Evolutionary conservation across 2,113 vertebrate species (phyloP).

Genomic region (Nothocercus julius): DNA sequence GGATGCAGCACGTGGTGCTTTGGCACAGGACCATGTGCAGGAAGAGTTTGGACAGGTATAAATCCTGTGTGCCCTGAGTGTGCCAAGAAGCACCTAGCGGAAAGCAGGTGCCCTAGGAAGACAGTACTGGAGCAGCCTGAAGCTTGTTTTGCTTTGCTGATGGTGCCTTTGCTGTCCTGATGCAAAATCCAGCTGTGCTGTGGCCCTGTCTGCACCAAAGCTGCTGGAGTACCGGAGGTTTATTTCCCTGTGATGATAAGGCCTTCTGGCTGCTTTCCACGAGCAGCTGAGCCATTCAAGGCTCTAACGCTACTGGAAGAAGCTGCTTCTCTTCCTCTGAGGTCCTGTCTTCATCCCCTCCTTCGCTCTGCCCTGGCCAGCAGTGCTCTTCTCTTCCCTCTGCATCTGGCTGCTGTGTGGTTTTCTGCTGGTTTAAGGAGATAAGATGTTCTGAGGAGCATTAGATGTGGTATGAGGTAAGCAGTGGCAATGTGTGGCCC

Average conservation of each 20-base stretch:
- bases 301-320: background rate
- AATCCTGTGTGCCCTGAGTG: background rate
- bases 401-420: background rate
- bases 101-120: background rate
- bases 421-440: background rate
- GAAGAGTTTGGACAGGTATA: background rate
- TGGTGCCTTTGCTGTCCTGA: fast-evolving
- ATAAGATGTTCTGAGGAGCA: background rate
- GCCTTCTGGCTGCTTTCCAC: constrained; percentile 8
- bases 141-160: background rate
- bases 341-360: background rate
- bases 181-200: background rate
- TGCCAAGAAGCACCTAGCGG: background rate
- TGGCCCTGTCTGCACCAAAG: background rate
- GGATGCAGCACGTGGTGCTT: background rate
- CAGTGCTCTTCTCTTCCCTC: fast-evolving
- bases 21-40: background rate
- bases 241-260: background rate
- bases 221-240: background rate
- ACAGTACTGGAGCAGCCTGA: background rate
- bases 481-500: background rate
- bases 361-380: background rate
- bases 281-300: constrained; percentile 1
- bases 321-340: background rate
- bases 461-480: fast-evolving